Evolutionary conservation across 1,140 invertebrate genomes (phyloP).

Genomic region (Bilobella aurantiaca): DNA sequence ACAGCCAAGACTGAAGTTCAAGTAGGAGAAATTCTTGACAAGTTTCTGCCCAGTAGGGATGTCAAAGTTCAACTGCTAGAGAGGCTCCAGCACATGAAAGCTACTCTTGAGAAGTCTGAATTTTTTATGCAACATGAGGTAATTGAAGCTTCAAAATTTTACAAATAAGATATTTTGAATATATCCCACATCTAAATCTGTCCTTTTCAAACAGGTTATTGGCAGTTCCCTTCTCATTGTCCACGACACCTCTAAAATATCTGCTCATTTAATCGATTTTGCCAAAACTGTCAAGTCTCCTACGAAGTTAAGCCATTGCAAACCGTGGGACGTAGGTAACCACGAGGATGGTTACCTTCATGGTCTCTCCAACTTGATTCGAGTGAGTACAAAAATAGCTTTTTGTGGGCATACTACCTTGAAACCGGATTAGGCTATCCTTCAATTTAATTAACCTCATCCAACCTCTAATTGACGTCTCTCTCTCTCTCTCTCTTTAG

Average conservation of each 20-base stretch:
- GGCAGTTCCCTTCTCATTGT: constrained; percentile 90
- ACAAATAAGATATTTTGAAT: too few species aligned
- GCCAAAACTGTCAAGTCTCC: constrained; percentile 76
- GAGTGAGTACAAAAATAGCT: background rate
- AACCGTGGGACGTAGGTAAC: constrained; percentile 74
- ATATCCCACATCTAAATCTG: too few species aligned
- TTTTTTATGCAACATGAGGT: constrained; percentile 88
- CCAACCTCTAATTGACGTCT: too few species aligned
- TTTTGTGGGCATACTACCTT: too few species aligned
- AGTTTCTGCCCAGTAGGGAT: background rate
- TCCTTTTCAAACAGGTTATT: constrained; percentile 55
- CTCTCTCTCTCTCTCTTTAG: too few species aligned
- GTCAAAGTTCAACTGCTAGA: background rate
- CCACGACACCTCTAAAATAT: constrained; percentile 70
- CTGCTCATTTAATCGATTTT: constrained; percentile 93
- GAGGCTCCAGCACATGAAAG: constrained; percentile 59
- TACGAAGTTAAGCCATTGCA: constrained; percentile 56
- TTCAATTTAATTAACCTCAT: too few species aligned
- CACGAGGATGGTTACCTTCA: constrained; percentile 88
- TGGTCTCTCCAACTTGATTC: constrained; percentile 56
- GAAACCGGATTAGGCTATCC: too few species aligned
- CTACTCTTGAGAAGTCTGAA: constrained; percentile 66
- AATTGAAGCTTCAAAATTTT: constrained; percentile 31
- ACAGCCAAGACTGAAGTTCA: background rate
- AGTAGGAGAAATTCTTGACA: background rate